Evolutionary conservation across 1,140 invertebrate species (phyloP).

Genomic region (Drosophila parabipectinata): DNA sequence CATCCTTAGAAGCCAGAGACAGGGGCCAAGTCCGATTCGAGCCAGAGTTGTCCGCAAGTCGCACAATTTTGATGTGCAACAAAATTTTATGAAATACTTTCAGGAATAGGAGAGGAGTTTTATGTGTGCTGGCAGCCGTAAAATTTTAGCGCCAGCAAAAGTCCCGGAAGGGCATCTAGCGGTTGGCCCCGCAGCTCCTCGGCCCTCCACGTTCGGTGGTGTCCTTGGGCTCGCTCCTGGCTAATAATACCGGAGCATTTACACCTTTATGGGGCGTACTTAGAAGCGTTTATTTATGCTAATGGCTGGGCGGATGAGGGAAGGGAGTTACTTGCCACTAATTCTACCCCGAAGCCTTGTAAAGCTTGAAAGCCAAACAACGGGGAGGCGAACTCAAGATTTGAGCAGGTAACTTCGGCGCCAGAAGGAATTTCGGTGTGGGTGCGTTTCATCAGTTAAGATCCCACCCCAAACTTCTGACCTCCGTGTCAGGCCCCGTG

Average conservation of each 20-base stretch:
- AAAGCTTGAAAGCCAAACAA: constrained; percentile 58
- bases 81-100: constrained; percentile 82
- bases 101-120: constrained; percentile 55
- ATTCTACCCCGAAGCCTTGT: constrained; percentile 82
- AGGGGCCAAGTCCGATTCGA: constrained; percentile 40
- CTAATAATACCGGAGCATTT: constrained; percentile 80
- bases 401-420: constrained; percentile 65
- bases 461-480: constrained; percentile 58
- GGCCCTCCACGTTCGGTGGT: neutral
- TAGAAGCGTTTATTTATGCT: constrained; percentile 82
- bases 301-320: constrained; percentile 55
- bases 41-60: constrained; percentile 36
- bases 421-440: constrained; percentile 25
- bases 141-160: constrained; percentile 80
- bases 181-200: constrained; percentile 47
- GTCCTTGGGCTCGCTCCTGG: constrained; percentile 50
- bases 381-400: constrained; percentile 67
- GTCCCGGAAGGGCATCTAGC: constrained; percentile 57
- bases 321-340: constrained; percentile 58
- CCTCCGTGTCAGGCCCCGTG: constrained; percentile 14
- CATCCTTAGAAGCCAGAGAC: neutral
- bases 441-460: constrained; percentile 66
- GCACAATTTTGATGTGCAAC: constrained; percentile 64
- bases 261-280: constrained; percentile 80
- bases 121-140: constrained; percentile 69